A percentile compares a stretch with the other conserved stretches of the same genome.
phyloP scores from a whole-genome alignment of 2,888 invertebrate genomes.

The Ischnus inquisitorius region DNA sequence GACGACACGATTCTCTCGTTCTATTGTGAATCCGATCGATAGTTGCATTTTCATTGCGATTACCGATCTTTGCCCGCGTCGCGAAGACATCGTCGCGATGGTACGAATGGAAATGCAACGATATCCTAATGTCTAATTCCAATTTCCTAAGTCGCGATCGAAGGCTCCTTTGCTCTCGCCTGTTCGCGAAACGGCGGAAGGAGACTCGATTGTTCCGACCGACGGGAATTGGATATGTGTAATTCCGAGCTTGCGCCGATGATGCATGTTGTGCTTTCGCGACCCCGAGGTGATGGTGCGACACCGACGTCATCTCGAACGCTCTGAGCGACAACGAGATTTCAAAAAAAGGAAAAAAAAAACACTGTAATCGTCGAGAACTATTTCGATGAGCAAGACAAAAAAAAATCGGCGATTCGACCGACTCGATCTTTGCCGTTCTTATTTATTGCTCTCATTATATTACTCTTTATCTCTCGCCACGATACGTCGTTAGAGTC shows the following conservation, averaged over 20 bases:
- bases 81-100: background rate
- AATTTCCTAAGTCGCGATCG: conserved; percentile 51
- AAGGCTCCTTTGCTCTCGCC: conserved; percentile 44
- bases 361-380: conserved; percentile 73
- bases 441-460: conserved; percentile 58
- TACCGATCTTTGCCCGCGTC: background rate
- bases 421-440: conserved; percentile 43
- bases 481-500: conserved; percentile 74
- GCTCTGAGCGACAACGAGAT: conserved; percentile 67
- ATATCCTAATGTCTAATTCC: conserved; percentile 57
- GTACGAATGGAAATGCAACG: conserved; percentile 61
- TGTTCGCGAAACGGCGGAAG: conserved; percentile 23
- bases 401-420: conserved; percentile 73
- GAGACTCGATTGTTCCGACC: conserved; percentile 39
- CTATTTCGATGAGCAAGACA: conserved; percentile 48
- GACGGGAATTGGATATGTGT: conserved; percentile 70
- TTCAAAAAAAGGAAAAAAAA: conserved; percentile 15
- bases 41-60: conserved; percentile 60
- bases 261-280: conserved; percentile 85
- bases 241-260: conserved; percentile 85
- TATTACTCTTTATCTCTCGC: conserved; percentile 58
- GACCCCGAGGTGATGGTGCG: conserved; percentile 84
- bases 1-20: background rate
- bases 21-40: conserved; percentile 38
- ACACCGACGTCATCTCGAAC: conserved; percentile 79